phyloP scores from a whole-genome alignment of 2,888 invertebrate genomes.

The Drosophila kambysellisi region DNA sequence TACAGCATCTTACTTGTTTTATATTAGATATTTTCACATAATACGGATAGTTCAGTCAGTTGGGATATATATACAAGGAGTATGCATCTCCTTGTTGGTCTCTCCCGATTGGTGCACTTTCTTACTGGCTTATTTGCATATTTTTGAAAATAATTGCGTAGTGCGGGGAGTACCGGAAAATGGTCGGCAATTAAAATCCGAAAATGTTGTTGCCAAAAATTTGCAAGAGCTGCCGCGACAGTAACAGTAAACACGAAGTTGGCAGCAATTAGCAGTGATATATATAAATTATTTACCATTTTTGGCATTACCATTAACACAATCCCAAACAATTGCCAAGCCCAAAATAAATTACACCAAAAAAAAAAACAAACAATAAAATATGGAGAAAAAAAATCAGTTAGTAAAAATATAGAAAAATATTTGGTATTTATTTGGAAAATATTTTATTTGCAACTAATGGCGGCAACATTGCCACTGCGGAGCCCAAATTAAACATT shows the following conservation, averaged over 20 bases:
- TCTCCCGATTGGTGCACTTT: too few relatives aligned
- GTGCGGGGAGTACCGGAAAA: constrained; percentile 30
- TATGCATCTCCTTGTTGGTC: background rate
- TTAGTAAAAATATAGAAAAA: constrained; percentile 14
- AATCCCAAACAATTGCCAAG: constrained; percentile 45
- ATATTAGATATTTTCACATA: background rate
- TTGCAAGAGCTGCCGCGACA: constrained; percentile 25
- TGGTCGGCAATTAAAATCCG: constrained; percentile 71
- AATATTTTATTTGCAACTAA: constrained; percentile 52
- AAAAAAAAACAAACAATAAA: constrained; percentile 14
- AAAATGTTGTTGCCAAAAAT: constrained; percentile 72
- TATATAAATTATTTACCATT: constrained; percentile 70
- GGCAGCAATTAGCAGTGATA: constrained; percentile 70
- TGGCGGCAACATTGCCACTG: constrained; percentile 57
- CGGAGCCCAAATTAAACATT: constrained; percentile 76
- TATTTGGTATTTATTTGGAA: constrained; percentile 22
- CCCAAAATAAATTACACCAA: constrained; percentile 32
- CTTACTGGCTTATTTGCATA: background rate
- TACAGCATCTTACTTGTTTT: too few relatives aligned
- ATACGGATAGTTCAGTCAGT: background rate
- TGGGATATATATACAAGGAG: background rate
- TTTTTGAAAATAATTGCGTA: background rate
- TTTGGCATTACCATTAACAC: constrained; percentile 74
- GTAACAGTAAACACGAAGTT: constrained; percentile 69
- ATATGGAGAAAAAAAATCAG: background rate